Percentiles rank a stretch among this genome's conserved stretches.
phyloP scores from a whole-genome alignment of 2,888 invertebrate genomes.

The Mellilla xanthometata region DNA sequence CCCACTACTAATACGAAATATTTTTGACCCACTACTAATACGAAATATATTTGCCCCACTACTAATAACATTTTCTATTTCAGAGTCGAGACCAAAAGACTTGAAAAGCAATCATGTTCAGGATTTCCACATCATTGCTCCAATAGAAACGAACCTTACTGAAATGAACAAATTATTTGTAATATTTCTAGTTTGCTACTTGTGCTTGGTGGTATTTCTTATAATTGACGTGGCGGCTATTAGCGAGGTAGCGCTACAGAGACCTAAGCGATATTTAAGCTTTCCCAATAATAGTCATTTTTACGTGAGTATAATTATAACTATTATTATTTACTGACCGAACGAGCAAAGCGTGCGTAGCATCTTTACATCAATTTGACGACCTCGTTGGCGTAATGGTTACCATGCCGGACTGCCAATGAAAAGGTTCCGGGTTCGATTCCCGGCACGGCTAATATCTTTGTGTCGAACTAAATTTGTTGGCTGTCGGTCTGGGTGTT shows the following conservation, averaged over 20 bases:
- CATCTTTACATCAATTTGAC: too few species aligned
- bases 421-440: too few species aligned
- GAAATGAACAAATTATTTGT: conserved; percentile 41
- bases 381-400: too few species aligned
- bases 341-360: too few species aligned
- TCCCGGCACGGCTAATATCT: too few species aligned
- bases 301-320: conserved; percentile 1
- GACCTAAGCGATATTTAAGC: conserved; percentile 24
- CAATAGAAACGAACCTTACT: conserved; percentile 2
- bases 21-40: too few species aligned
- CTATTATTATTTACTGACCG: too few species aligned
- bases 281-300: conserved; percentile 9
- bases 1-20: too few species aligned
- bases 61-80: conserved; percentile 3
- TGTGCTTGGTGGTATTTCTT: conserved; percentile 47
- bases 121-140: conserved; percentile 3
- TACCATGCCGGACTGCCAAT: too few species aligned
- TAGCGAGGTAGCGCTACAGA: conserved; percentile 28
- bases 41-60: too few species aligned
- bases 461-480: too few species aligned
- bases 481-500: too few species aligned
- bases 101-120: conserved; percentile 16
- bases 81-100: conserved; percentile 11
- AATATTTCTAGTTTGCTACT: conserved; percentile 47
- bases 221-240: conserved; percentile 49